Base-by-base conservation (phyloP, 2,888 invertebrate species). In the Aleiodes testaceus region DNA sequence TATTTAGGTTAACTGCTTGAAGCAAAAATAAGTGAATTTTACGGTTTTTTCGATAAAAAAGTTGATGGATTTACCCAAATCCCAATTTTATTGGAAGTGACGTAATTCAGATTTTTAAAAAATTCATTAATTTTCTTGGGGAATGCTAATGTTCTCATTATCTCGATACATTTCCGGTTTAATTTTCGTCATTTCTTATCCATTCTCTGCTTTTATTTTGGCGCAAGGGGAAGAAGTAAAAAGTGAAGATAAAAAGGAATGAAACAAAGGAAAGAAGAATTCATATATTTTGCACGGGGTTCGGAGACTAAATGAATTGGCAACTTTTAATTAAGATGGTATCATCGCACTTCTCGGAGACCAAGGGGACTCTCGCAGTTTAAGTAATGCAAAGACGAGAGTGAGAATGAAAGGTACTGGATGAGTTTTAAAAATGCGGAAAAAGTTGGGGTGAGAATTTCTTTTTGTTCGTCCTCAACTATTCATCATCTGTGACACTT, bases 401-500 rank as follows among this genome's bases (percentile, higher is more conserved):
- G 49, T 42, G 67, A 64, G 49, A 64, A 55, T 50, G 59, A 12
- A n/a, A 63, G 52, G 36, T 44, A 75, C 55, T 69, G 72, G 74
- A 72, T 74, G 72, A 70, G 70, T 70, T 36, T 76, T 73, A 70
- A 72, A 76, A 77, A 75, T 77, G 76, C 76, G 75, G 77, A 78
- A 76, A 74, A 79, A 75, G 74, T 73, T 75, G 75, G 77, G 76
- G 79, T 72, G 70, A 78, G 78, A 79, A 81, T 84, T 85, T 87
- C 86, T 87, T 87, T 87, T 87, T 87, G 86, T 87, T 61, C 61
- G 9, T 61, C 14, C 12, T 20, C 85, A 86, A 87, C 87, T 85
- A 87, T 87, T 87, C 87, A 87, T 87, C 87, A 87, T 86, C 86
- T 85, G 84, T 87, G 87, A 87, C 87, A 87, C 83, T 86, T 85